A percentile compares a stretch with the other conserved stretches of the same genome.
Conservation (phyloP, 2,888 invertebrate genomes). For the Clusia tigrina region DNA sequence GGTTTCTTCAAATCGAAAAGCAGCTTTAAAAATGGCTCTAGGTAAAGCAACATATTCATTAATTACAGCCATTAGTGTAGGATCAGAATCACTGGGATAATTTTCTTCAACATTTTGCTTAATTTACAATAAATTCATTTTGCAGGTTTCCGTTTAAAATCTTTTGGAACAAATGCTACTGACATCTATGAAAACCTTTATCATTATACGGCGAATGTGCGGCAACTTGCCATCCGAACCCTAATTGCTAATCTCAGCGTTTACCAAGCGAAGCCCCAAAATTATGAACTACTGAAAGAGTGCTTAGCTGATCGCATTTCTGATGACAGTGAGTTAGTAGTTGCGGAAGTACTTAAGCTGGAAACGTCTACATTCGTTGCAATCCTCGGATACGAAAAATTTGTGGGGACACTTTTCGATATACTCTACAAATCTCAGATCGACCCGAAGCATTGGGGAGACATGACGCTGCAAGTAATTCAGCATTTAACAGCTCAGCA, state of each 20-base stretch:
- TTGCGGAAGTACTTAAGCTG: slow-evolving; percentile 68
- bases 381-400: slow-evolving; percentile 64
- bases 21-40: slow-evolving; percentile 63
- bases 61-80: neutral
- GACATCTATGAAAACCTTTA: slow-evolving; percentile 76
- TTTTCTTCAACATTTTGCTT: neutral
- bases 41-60: slow-evolving; percentile 40
- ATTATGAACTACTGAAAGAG: slow-evolving; percentile 69
- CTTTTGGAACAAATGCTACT: slow-evolving; percentile 66
- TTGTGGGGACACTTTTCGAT: slow-evolving; percentile 66
- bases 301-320: slow-evolving; percentile 72
- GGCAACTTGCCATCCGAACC: slow-evolving; percentile 73
- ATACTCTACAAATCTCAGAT: slow-evolving; percentile 66
- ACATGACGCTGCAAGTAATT: slow-evolving; percentile 64
- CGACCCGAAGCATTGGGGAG: slow-evolving; percentile 60
- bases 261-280: slow-evolving; percentile 49
- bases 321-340: slow-evolving; percentile 74
- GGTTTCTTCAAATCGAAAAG: slow-evolving; percentile 46
- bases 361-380: slow-evolving; percentile 59
- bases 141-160: slow-evolving; percentile 68
- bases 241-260: slow-evolving; percentile 69
- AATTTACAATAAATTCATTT: neutral
- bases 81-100: neutral
- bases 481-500: slow-evolving; percentile 66
- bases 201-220: slow-evolving; percentile 73